Percentiles rank a stretch among this genome's conserved stretches.
These are phyloP conservation scores for Xestia rhomboidea DNA, from an alignment of 2,888 invertebrate genomes.

Conservation along the genomic window DNA sequence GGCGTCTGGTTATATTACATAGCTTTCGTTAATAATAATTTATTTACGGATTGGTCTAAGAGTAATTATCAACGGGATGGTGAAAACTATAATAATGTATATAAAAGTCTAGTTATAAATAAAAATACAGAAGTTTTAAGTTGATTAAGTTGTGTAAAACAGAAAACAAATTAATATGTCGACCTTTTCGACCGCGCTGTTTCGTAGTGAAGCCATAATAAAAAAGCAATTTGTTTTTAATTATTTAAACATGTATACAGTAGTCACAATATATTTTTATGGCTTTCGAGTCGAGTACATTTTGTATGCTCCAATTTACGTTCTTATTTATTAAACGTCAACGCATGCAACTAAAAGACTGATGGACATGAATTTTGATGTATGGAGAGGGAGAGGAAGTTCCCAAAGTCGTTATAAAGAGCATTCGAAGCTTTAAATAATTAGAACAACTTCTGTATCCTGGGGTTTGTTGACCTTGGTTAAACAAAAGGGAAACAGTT, in stretches of 20 bases:
- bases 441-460: too few species aligned
- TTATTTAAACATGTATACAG: background rate
- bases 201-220: background rate
- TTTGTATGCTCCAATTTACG: slow-evolving; percentile 7
- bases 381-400: too few species aligned
- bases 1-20: too few species aligned
- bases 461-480: slow-evolving; percentile 50
- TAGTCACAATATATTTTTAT: slow-evolving; percentile 5
- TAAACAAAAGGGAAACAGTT: slow-evolving; percentile 50
- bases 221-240: slow-evolving; percentile 22
- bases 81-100: background rate
- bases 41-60: background rate
- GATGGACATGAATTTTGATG: too few species aligned
- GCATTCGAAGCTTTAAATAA: too few species aligned
- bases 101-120: background rate
- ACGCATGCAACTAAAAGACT: too few species aligned
- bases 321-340: background rate
- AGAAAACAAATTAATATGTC: background rate
- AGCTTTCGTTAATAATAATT: background rate
- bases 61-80: background rate
- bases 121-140: slow-evolving; percentile 2
- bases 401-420: too few species aligned
- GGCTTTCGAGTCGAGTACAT: background rate
- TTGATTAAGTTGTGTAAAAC: background rate
- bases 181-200: slow-evolving; percentile 1